phyloP scores from a whole-genome alignment of 2,888 invertebrate genomes.

The Dinocampus coccinellae region DNA sequence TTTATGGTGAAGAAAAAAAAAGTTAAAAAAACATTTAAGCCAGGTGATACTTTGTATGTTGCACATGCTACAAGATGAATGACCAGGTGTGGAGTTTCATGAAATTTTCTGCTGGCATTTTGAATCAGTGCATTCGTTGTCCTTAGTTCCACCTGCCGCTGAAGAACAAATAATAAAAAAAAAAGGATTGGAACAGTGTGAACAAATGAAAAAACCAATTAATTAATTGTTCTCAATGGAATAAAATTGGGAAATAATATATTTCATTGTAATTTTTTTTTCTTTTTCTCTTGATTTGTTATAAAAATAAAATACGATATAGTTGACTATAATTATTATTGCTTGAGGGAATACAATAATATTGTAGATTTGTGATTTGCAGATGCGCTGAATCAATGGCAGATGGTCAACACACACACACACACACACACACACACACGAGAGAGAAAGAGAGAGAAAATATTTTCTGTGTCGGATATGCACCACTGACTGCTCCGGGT shows the following conservation, averaged over 20 bases:
- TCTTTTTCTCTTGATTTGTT: no score
- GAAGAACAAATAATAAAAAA: background rate
- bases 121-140: no score
- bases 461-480: conserved; percentile 43
- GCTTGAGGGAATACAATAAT: background rate
- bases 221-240: background rate
- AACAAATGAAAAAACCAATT: background rate
- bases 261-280: no score
- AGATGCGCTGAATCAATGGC: conserved; percentile 50
- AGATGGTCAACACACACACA: conserved; percentile 49
- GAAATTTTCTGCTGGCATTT: background rate
- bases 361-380: conserved; percentile 41
- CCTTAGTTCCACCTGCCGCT: background rate
- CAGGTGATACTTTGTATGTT: background rate
- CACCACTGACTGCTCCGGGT: conserved; percentile 48
- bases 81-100: background rate
- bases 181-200: background rate
- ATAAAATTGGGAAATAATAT: background rate
- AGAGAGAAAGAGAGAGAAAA: no score
- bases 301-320: background rate
- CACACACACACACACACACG: no score
- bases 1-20: no score
- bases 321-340: background rate
- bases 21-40: background rate
- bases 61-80: background rate